These are phyloP conservation scores for Augiades crinisus DNA, from an alignment of 2,888 invertebrate genomes.

Conservation along the genomic window DNA sequence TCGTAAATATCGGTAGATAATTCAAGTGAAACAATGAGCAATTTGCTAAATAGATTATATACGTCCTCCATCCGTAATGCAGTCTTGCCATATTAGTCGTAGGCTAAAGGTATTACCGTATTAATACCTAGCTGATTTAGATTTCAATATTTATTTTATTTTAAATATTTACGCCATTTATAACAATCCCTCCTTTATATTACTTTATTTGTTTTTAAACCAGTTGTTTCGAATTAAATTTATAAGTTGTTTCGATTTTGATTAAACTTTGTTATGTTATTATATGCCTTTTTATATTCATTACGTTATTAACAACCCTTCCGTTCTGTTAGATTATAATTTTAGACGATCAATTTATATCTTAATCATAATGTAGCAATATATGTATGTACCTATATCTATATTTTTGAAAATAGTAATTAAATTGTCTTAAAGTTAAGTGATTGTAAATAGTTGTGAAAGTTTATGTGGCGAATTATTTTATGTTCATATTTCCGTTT, in stretches of 20 bases:
- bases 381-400: conserved; percentile 77
- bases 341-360: conserved; percentile 59
- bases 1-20: conserved; percentile 71
- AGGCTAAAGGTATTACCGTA: conserved; percentile 59
- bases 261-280: conserved; percentile 43
- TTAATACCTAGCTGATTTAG: conserved; percentile 43
- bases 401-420: conserved; percentile 76
- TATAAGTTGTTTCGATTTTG: conserved; percentile 22
- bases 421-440: conserved; percentile 69
- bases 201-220: conserved; percentile 14
- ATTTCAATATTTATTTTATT: conserved; percentile 20
- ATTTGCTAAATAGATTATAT: conserved; percentile 77
- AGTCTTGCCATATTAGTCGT: conserved; percentile 79
- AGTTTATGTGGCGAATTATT: conserved; percentile 78
- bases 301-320: conserved; percentile 53
- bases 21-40: conserved; percentile 77
- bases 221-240: conserved; percentile 15
- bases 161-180: conserved; percentile 9
- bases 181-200: conserved; percentile 12
- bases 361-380: conserved; percentile 69
- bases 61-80: conserved; percentile 76
- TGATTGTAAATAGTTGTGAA: conserved; percentile 77
- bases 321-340: conserved; percentile 59
- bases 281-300: conserved; percentile 38
- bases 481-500: conserved; percentile 66